phyloP scores from a whole-genome alignment of 2,888 invertebrate species.

The Drosophila mulleri region DNA sequence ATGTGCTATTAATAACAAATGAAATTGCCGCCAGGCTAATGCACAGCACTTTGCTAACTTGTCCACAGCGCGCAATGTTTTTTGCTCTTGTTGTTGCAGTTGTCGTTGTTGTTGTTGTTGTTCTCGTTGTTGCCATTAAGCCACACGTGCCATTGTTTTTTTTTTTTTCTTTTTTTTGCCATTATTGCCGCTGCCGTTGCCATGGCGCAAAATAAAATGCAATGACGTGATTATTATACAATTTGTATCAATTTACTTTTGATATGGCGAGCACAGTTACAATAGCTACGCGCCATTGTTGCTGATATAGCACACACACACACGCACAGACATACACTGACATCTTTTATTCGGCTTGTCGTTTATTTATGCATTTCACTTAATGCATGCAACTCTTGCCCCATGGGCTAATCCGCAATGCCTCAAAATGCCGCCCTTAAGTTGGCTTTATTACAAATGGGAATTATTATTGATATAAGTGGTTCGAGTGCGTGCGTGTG shows the following conservation, averaged over 20 bases:
- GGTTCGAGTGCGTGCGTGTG: conserved; percentile 22
- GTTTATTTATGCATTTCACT: conserved; percentile 71
- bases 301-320: not conserved
- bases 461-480: conserved; percentile 74
- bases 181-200: conserved; percentile 21
- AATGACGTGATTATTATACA: conserved; percentile 84
- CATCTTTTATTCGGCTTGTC: conserved; percentile 25
- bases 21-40: conserved; percentile 48
- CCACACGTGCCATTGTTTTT: conserved; percentile 50
- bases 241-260: conserved; percentile 83
- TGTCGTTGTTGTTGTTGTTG: conserved; percentile 2
- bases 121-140: conserved; percentile 39
- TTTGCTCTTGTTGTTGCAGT: conserved; percentile 6
- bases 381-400: conserved; percentile 39
- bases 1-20: conserved; percentile 57
- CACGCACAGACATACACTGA: not conserved
- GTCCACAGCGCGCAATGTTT: conserved; percentile 22
- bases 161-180: conserved; percentile 27
- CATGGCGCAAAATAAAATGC: conserved; percentile 75
- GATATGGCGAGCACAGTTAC: conserved; percentile 9
- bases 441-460: conserved; percentile 60
- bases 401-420: conserved; percentile 16
- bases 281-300: not conserved
- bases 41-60: conserved; percentile 45
- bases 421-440: conserved; percentile 33